Percentiles rank a stretch among this genome's conserved stretches.
phyloP scores from a whole-genome alignment of 2,888 invertebrate species.

The Gandaritis pyraliata region DNA sequence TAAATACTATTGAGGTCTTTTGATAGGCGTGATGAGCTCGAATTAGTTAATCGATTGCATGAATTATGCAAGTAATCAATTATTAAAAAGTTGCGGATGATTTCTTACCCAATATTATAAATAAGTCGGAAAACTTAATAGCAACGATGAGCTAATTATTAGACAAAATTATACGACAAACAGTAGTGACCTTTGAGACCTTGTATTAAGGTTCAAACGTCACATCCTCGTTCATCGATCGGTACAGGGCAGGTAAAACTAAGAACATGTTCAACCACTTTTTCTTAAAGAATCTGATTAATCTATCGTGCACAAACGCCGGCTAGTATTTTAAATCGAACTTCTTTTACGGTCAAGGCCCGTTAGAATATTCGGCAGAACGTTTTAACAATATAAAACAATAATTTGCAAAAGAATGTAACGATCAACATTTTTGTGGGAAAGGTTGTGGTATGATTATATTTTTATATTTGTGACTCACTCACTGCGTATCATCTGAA shows the following conservation, averaged over 20 bases:
- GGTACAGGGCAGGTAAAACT: constrained; percentile 1
- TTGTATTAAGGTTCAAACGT: constrained; percentile 9
- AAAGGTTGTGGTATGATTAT: neutral
- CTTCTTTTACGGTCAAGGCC: constrained; percentile 37
- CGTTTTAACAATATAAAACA: constrained; percentile 16
- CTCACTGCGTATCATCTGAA: no score
- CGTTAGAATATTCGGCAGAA: constrained; percentile 13
- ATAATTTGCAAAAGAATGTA: constrained; percentile 6
- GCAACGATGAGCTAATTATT: neutral
- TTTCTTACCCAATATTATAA: constrained; percentile 23
- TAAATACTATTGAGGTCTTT: constrained; percentile 43
- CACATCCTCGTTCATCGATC: constrained; percentile 14
- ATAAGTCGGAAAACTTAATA: neutral
- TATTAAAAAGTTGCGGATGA: constrained; percentile 43
- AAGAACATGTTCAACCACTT: constrained; percentile 31
- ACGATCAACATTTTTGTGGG: neutral
- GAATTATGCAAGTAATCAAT: constrained; percentile 48
- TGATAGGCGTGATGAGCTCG: constrained; percentile 49
- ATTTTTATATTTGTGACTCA: no score
- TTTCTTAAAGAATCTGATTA: constrained; percentile 33
- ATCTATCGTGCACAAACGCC: constrained; percentile 33
- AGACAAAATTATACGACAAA: neutral
- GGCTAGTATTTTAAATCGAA: constrained; percentile 28
- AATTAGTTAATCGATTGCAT: constrained; percentile 50
- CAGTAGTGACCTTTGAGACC: neutral